Evolutionary conservation across 2,888 invertebrate genomes (phyloP), one percentile per base, ranked within the genome.

Genomic region (Cerceris ruficornis): DNA sequence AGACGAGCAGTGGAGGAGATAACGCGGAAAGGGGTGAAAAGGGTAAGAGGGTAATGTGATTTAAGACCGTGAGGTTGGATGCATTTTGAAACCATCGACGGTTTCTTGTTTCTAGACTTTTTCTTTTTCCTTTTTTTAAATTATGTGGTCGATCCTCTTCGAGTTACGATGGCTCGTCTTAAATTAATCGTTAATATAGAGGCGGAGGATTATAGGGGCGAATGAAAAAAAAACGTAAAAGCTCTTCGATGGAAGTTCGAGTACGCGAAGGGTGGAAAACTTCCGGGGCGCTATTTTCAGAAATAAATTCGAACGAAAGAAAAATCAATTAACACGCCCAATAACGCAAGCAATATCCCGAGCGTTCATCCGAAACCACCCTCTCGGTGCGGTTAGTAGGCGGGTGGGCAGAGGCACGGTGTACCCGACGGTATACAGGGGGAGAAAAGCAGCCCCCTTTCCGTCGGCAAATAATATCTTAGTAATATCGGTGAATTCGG

Each of bases 251-350:
- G 15, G 28, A 52, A 15, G n/a, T 52, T 57, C 55, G 61, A 58
- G 52, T 74, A 61, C 66, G 41, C 54, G 71, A 60, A 50, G 77
- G 65, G 58, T 14, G 60, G 71, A 71, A 55, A 77, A 59, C 69
- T 60, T 39, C 39, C 60, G 17, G 68, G 61, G 60, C 58, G 62
- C 13, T 65, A 71, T 71, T 80, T 76, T 72, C 52, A 76, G 69
- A 82, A 85, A 82, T 81, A 85, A 82, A 78, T 82, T 84, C 69
- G 78, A 79, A 75, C 77, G 80, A 64, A 75, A 83, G 84, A 81
- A 82, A 87, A 88, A 90, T 89, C 88, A 89, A 90, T 90, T 89
- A 90, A 88, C 88, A 88, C 85, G 86, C 83, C 77, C 86, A 84
- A 88, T 90, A 89, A 89, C 86, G 86, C 82, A 83, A 77, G 88